These are phyloP conservation scores for Elachura formosa DNA, from an alignment of 2,113 vertebrate genomes.

Conservation along the genomic window DNA sequence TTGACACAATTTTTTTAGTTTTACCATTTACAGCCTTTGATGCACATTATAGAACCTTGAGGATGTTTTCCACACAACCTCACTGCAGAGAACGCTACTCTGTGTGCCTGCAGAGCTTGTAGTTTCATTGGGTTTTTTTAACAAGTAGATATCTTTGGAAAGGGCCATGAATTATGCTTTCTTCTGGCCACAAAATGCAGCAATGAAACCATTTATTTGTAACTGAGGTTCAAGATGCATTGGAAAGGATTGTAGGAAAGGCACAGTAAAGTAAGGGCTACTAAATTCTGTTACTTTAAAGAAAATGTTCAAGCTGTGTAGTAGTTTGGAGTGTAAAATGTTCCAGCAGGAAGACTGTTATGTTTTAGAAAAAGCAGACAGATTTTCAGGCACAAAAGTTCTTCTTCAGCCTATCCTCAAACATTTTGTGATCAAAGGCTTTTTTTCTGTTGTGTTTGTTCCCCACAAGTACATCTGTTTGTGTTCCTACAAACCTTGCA, in stretches of 20 bases:
- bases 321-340: neutral
- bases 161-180: fast-evolving
- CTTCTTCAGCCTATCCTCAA: neutral
- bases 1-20: neutral
- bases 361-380: neutral
- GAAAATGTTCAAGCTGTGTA: neutral
- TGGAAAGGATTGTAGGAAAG: neutral
- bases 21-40: neutral
- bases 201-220: neutral
- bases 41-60: neutral
- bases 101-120: neutral
- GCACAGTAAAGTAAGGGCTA: neutral
- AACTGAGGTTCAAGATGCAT: neutral
- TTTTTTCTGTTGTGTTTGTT: neutral
- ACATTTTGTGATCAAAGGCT: neutral
- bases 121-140: neutral
- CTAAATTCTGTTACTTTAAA: neutral
- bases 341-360: neutral
- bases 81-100: neutral
- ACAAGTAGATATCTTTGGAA: neutral
- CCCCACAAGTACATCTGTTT: neutral
- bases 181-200: neutral
- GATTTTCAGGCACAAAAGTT: neutral
- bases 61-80: neutral
- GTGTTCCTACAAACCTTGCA: neutral